Conservation (phyloP, 1,140 invertebrate species). For the Bombus sylvicola region DNA sequence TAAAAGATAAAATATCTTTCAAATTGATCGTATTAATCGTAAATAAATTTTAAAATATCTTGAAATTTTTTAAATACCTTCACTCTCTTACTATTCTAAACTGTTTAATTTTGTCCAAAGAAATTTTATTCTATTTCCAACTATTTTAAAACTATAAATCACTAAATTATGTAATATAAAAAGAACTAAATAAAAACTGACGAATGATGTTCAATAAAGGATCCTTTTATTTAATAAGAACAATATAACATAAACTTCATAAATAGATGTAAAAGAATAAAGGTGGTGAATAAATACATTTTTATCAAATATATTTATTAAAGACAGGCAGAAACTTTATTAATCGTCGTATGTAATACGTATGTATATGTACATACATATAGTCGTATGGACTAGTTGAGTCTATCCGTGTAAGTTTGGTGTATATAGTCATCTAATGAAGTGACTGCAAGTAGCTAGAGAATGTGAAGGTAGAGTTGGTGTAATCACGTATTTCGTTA, state of each 20-base stretch:
- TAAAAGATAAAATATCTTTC: not conserved
- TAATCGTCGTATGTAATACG: not conserved
- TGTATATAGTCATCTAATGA: not conserved
- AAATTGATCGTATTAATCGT: not conserved
- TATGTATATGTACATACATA: not conserved
- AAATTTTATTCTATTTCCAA: not conserved
- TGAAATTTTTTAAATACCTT: no score
- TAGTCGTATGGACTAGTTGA: not conserved
- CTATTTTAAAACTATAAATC: not conserved
- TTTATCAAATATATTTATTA: not conserved
- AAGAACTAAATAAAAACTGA: no score
- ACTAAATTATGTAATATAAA: no score
- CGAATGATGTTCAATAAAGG: no score
- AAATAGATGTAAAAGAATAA: not conserved
- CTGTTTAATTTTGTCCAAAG: not conserved
- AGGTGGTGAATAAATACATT: not conserved
- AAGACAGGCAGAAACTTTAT: not conserved
- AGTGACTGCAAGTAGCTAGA: not conserved
- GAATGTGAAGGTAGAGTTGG: constrained; percentile 1
- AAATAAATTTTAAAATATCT: no score
- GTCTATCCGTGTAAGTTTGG: no score
- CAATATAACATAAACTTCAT: no score
- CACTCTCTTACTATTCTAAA: not conserved
- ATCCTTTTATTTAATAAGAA: no score
- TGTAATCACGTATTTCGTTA: not conserved